Conservation (phyloP, 2,888 invertebrate species). For the Uloborus plumipes region DNA sequence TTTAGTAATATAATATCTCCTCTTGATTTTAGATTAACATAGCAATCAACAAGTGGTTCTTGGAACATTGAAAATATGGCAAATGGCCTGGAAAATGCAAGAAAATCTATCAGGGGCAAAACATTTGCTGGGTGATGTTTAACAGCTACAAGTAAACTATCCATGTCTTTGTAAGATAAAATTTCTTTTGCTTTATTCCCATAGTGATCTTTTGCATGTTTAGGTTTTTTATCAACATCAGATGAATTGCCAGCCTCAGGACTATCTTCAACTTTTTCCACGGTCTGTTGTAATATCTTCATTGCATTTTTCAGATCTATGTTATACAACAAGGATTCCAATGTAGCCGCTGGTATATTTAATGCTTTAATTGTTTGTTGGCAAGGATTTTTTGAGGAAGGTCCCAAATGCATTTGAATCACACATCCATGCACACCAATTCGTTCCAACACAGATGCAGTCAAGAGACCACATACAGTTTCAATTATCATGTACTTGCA, state of each 20-base stretch:
- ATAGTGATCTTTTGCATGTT: conserved; percentile 24
- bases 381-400: conserved; percentile 58
- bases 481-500: conserved; percentile 73
- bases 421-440: conserved; percentile 77
- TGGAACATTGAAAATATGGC: conserved; percentile 84
- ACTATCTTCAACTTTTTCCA: background rate
- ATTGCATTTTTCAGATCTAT: conserved; percentile 37
- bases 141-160: conserved; percentile 76
- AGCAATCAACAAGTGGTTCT: conserved; percentile 85
- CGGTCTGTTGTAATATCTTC: conserved; percentile 2
- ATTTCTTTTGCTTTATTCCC: conserved; percentile 65
- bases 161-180: conserved; percentile 73
- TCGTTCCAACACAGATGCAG: conserved; percentile 84
- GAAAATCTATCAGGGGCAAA: conserved; percentile 80
- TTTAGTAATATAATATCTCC: conserved; percentile 81
- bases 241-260: background rate
- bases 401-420: conserved; percentile 70
- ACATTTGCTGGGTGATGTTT: conserved; percentile 89
- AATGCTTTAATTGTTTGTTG: conserved; percentile 82
- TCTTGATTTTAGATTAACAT: conserved; percentile 81
- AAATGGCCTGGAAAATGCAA: conserved; percentile 86
- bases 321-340: conserved; percentile 79
- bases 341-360: conserved; percentile 82
- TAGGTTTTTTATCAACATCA: background rate
- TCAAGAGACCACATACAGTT: conserved; percentile 86